A percentile compares a stretch with the other conserved stretches of the same genome.
These are phyloP conservation scores for Sebastolobus altivelis DNA, from an alignment of 2,797 vertebrate genomes.

Conservation along the genomic window DNA sequence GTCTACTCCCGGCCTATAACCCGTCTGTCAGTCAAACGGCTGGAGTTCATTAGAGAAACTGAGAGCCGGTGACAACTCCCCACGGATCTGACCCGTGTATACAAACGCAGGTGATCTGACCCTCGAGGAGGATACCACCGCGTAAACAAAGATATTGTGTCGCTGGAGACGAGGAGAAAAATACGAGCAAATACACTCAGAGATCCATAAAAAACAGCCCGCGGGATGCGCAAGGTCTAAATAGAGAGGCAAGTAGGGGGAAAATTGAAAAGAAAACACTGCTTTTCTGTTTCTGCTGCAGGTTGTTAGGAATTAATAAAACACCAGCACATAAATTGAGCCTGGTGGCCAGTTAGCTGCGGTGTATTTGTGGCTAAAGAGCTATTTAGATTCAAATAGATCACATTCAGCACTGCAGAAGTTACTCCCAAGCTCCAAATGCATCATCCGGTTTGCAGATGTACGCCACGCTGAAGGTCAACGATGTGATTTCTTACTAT, in stretches of 20 bases:
- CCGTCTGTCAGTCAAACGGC: constrained; percentile 76
- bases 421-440: constrained; percentile 7
- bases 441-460: constrained; percentile 11
- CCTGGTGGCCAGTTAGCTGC: constrained; percentile 30
- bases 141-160: constrained; percentile 63
- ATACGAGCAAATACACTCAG: constrained; percentile 27
- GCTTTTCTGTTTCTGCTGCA: constrained; percentile 30
- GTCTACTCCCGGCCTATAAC: constrained; percentile 67
- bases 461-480: constrained; percentile 17
- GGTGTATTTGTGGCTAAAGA: constrained; percentile 16
- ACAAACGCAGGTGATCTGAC: constrained; percentile 74
- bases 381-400: constrained; percentile 34
- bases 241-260: constrained; percentile 19
- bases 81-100: constrained; percentile 66
- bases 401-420: not conserved
- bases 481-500: constrained; percentile 17
- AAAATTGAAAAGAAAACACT: constrained; percentile 27
- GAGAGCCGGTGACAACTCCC: constrained; percentile 76
- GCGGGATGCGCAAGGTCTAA: constrained; percentile 23
- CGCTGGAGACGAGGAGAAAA: constrained; percentile 37
- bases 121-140: constrained; percentile 53
- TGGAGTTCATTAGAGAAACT: constrained; percentile 79
- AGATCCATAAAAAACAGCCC: constrained; percentile 52
- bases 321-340: constrained; percentile 13
- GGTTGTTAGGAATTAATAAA: constrained; percentile 51